phyloP scores from a whole-genome alignment of 1,140 invertebrate species.

The Megalonaias nervosa region DNA sequence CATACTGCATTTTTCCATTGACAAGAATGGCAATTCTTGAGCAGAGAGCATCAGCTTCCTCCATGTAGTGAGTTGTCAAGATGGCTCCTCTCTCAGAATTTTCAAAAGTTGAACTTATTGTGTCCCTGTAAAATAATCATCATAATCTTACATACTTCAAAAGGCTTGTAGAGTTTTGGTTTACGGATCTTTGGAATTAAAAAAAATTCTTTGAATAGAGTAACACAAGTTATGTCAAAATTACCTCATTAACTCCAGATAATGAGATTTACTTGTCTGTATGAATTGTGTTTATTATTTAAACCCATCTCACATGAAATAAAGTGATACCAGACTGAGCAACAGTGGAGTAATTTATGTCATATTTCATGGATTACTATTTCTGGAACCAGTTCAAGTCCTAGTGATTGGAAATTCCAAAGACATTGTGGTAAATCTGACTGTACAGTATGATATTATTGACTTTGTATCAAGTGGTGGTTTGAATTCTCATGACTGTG shows the following conservation, averaged over 20 bases:
- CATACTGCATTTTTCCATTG: conserved; percentile 74
- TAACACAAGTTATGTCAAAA: not conserved
- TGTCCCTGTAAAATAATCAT: conserved; percentile 74
- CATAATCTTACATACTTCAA: too few species aligned
- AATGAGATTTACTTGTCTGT: not conserved
- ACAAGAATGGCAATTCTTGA: conserved; percentile 72
- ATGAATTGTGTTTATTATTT: too few species aligned
- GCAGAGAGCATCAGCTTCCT: conserved; percentile 85
- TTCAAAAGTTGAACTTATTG: conserved; percentile 76
- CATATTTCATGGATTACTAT: too few species aligned
- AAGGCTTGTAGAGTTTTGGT: not conserved
- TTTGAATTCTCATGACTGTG: too few species aligned
- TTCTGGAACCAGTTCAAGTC: too few species aligned
- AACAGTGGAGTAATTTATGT: too few species aligned
- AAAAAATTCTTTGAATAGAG: not conserved
- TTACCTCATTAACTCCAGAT: not conserved
- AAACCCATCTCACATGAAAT: too few species aligned
- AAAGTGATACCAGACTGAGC: too few species aligned
- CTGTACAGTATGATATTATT: too few species aligned
- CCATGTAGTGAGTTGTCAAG: conserved; percentile 92
- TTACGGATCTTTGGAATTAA: not conserved
- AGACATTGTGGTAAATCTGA: too few species aligned
- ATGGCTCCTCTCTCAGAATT: conserved; percentile 80
- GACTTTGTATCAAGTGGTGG: too few species aligned
- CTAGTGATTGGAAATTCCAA: too few species aligned